Percentiles rank a stretch among this genome's conserved stretches.
Conservation (phyloP, 2,797 vertebrate species). For the Syngnathus acus region DNA sequence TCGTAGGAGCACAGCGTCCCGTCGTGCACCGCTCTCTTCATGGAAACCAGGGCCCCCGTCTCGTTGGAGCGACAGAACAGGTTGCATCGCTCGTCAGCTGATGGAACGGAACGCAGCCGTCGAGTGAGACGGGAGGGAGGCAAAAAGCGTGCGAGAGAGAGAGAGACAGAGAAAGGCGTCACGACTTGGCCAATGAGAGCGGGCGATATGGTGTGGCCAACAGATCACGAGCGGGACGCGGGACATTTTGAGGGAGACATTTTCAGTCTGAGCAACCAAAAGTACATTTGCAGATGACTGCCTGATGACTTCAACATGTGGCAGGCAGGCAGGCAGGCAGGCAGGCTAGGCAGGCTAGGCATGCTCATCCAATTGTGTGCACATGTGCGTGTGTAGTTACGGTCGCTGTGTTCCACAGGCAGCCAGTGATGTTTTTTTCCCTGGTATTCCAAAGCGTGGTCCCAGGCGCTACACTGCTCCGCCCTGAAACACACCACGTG, state of each 20-base stretch:
- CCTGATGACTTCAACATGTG: not conserved
- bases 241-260: too few relatives aligned
- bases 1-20: slow-evolving; percentile 92
- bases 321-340: not conserved
- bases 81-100: slow-evolving; percentile 87
- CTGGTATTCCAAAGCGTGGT: slow-evolving; percentile 83
- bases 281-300: not conserved
- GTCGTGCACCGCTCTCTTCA: slow-evolving; percentile 90
- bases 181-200: too few relatives aligned
- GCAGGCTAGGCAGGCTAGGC: not conserved
- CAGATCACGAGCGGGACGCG: too few relatives aligned
- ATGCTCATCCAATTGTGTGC: slow-evolving; percentile 7
- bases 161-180: too few relatives aligned
- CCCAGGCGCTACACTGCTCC: slow-evolving; percentile 88
- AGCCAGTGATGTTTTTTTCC: slow-evolving; percentile 88
- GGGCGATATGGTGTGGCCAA: not conserved
- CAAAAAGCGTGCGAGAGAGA: too few relatives aligned
- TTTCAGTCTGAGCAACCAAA: not conserved
- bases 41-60: slow-evolving; percentile 78
- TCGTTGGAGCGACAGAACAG: slow-evolving; percentile 87
- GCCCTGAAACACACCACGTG: slow-evolving; percentile 61
- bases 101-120: not conserved
- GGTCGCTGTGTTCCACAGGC: slow-evolving; percentile 83
- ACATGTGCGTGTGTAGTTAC: slow-evolving; percentile 56
- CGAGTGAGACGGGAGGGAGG: not conserved